Evolutionary conservation across 30 jellyfish, hydroid and myxozoan species (phyloP), one percentile per base, ranked within the genome.

Genomic region (Hydractinia echinata): DNA sequence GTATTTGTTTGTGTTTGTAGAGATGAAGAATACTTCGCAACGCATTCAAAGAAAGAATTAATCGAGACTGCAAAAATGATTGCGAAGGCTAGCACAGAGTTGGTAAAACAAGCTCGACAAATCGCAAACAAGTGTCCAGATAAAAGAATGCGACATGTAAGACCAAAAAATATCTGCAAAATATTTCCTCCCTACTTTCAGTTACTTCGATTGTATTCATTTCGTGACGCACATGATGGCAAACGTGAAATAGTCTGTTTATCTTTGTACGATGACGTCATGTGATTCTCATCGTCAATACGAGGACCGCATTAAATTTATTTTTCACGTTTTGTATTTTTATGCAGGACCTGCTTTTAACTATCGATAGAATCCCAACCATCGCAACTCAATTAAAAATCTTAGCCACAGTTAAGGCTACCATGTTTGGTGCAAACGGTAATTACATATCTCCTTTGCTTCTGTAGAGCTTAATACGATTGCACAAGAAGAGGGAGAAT

Each of bases 401-500:
- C 76, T 76, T 91, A 5, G 97, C 97, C 15, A 91, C 97, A 20
- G 97, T 91, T 70, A 91, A 91, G 62, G 97, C 97, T 1, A 91
- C 97, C 10, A 86, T 91, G 96, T 91, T 91, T 83, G 97, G 97
- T 14, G 96, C 97, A 4, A 91, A 87, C 73, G 97, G 97, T 91
- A 85, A 49, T 14, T 18, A 30, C 2, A 13, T 60, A 30, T 72
- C 50, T 72, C 66, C 11, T 13, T 64, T 30, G 44, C 2, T 30
- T 2, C 44, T 30, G 44, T 30, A 30, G 44, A 30, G 44, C 44
- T 1, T 30, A 30, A 30, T 30, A 30, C 44, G 44, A 30, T 30
- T 30, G 1, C 2, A 2, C 44, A 1, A 30, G 44, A 30, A 30
- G 44, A 2, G 2, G 44, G 44, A 30, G 44, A 30, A 2, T 30